phyloP scores from a whole-genome alignment of 2,888 invertebrate genomes.

The Apodemia duryi region DNA sequence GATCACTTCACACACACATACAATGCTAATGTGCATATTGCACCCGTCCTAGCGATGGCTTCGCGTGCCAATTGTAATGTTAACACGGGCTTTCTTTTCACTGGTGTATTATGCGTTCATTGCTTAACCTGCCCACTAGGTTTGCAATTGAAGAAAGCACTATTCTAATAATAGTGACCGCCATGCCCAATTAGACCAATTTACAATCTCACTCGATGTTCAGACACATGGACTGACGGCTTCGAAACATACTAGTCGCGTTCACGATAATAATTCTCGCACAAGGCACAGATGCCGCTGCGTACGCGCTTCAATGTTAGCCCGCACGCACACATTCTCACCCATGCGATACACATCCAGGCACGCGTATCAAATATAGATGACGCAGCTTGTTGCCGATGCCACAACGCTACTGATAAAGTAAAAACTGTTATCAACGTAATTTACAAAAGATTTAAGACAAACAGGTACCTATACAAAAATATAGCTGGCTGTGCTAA shows the following conservation, averaged over 20 bases:
- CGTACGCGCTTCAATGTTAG: slow-evolving; percentile 65
- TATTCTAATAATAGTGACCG: slow-evolving; percentile 65
- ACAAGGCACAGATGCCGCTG: slow-evolving; percentile 58
- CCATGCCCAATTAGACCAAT: slow-evolving; percentile 75
- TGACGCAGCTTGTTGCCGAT: slow-evolving; percentile 40
- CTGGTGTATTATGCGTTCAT: slow-evolving; percentile 50
- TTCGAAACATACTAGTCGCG: slow-evolving; percentile 68
- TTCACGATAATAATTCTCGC: slow-evolving; percentile 70
- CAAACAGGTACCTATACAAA: slow-evolving; percentile 4
- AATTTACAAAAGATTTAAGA: slow-evolving; percentile 36
- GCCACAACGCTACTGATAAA: slow-evolving; percentile 41
- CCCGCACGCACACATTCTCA: slow-evolving; percentile 43
- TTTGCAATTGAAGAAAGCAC: slow-evolving; percentile 62
- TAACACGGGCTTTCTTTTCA: slow-evolving; percentile 52
- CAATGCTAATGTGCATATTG: slow-evolving; percentile 61
- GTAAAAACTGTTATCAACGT: slow-evolving; percentile 40
- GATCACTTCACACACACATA: slow-evolving; percentile 69
- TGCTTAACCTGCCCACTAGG: slow-evolving; percentile 54
- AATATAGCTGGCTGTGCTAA: neutral
- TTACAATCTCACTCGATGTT: slow-evolving; percentile 68
- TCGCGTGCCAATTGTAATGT: slow-evolving; percentile 50
- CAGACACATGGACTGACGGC: slow-evolving; percentile 67
- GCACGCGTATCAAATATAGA: slow-evolving; percentile 45
- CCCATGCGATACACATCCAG: slow-evolving; percentile 45
- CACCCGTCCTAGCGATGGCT: slow-evolving; percentile 56